phyloP scores from a whole-genome alignment of 2,888 invertebrate genomes.

The Ditylenchus weischeri region DNA sequence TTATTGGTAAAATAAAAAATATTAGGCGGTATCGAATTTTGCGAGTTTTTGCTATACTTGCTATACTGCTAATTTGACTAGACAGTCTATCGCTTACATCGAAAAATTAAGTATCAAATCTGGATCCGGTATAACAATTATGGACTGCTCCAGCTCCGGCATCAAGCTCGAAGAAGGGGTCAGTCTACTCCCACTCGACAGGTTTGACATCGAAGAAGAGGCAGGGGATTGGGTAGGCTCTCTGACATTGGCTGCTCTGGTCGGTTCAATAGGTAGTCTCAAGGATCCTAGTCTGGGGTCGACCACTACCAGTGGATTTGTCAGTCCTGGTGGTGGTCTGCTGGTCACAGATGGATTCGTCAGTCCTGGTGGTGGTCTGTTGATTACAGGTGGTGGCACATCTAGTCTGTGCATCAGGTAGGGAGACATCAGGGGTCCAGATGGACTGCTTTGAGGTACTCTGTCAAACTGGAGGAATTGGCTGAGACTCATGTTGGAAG shows the following conservation, averaged over 20 bases:
- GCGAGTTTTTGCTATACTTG: too few species aligned
- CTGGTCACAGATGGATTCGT: too few species aligned
- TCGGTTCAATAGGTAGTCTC: not conserved
- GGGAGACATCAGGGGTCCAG: not conserved
- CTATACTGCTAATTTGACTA: not conserved
- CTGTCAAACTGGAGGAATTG: slow-evolving; percentile 1
- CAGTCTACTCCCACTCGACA: not conserved
- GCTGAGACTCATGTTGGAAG: not conserved
- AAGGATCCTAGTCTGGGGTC: not conserved
- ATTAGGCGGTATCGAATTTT: too few species aligned
- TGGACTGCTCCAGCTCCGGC: not conserved
- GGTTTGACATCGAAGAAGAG: too few species aligned
- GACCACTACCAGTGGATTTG: too few species aligned
- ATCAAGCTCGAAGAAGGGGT: not conserved
- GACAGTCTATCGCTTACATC: not conserved
- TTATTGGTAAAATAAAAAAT: too few species aligned
- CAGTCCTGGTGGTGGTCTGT: not conserved
- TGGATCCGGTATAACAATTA: slow-evolving; percentile 9
- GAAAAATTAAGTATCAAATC: slow-evolving; percentile 10
- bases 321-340: not conserved
- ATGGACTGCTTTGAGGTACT: not conserved
- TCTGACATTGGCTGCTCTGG: not conserved
- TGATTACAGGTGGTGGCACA: slow-evolving; percentile 6
- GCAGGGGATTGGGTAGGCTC: not conserved
- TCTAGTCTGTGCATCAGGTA: slow-evolving; percentile 6